Evolutionary conservation across 2,113 vertebrate genomes (phyloP).

Genomic region (Misgurnus mizolepis): DNA sequence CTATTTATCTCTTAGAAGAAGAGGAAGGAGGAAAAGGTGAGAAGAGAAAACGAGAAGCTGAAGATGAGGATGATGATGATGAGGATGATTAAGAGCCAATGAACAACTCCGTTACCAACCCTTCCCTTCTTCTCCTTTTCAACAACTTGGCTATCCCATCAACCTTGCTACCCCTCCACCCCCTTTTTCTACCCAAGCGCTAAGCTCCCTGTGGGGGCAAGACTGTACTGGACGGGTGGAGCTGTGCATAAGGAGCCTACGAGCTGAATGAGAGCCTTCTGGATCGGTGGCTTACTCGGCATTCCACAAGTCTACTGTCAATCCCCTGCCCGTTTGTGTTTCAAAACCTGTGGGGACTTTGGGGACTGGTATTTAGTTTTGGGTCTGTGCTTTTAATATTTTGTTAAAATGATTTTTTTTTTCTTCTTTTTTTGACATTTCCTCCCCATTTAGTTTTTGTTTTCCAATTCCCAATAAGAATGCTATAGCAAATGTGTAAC

Average conservation of each 20-base stretch:
- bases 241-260: conserved; percentile 72
- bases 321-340: conserved; percentile 70
- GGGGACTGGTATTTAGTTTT: conserved; percentile 81
- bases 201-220: conserved; percentile 75
- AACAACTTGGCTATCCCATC: conserved; percentile 63
- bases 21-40: conserved; percentile 84
- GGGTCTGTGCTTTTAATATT: conserved; percentile 87
- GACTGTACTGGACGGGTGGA: conserved; percentile 83
- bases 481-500: conserved; percentile 85
- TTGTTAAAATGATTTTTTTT: conserved; percentile 76
- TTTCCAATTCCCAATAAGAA: conserved; percentile 72
- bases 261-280: conserved; percentile 74
- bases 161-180: conserved; percentile 34
- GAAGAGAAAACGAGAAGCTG: conserved; percentile 88
- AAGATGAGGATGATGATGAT: conserved; percentile 83
- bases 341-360: conserved; percentile 77
- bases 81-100: conserved; percentile 73
- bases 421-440: conserved; percentile 60
- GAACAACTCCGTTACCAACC: conserved; percentile 67
- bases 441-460: conserved; percentile 59
- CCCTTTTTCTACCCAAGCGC: conserved; percentile 66
- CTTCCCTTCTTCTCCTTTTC: conserved; percentile 50
- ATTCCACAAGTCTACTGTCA: conserved; percentile 83
- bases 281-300: conserved; percentile 73
- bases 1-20: conserved; percentile 16